phyloP scores from a whole-genome alignment of 2,113 vertebrate species.

The Procapra przewalskii region DNA sequence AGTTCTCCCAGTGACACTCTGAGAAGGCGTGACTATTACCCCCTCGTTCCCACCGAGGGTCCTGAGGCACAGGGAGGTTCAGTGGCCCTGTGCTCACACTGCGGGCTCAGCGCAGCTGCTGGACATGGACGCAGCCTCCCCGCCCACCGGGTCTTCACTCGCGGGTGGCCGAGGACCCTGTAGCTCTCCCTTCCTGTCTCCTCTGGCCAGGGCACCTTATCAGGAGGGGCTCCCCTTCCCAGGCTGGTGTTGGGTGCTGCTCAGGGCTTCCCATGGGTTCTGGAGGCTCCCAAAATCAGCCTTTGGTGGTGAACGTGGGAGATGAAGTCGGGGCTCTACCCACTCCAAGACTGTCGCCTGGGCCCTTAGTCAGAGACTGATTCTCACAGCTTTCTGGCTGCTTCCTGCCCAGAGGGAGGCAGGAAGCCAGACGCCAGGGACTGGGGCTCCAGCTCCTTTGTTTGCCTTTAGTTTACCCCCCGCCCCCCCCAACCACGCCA shows the following conservation, averaged over 20 bases:
- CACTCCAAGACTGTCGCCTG: not conserved
- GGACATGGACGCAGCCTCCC: not conserved
- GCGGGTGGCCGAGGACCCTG: not conserved
- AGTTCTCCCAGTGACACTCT: not conserved
- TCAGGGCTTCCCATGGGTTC: slow-evolving; percentile 62
- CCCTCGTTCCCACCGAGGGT: not conserved
- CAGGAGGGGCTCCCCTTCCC: not conserved
- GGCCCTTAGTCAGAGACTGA: slow-evolving; percentile 1
- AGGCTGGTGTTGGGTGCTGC: slow-evolving; percentile 9
- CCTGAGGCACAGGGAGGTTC: not conserved
- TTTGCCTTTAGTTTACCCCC: not conserved
- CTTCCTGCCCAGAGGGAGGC: slow-evolving; percentile 32
- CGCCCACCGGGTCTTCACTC: not conserved
- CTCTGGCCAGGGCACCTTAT: not conserved
- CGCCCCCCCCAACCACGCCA: not conserved
- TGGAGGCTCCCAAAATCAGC: slow-evolving; percentile 42
- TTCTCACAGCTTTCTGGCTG: slow-evolving; percentile 6
- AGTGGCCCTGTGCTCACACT: not conserved
- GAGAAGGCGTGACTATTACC: not conserved
- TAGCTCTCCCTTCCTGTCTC: not conserved
- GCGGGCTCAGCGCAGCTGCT: not conserved
- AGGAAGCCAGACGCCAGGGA: slow-evolving; percentile 8
- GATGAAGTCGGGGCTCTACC: slow-evolving; percentile 63
- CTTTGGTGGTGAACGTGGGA: not conserved
- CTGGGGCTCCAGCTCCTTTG: not conserved